These are phyloP conservation scores for Raphicerus campestris DNA, from an alignment of 2,113 vertebrate genomes.

Conservation along the genomic window DNA sequence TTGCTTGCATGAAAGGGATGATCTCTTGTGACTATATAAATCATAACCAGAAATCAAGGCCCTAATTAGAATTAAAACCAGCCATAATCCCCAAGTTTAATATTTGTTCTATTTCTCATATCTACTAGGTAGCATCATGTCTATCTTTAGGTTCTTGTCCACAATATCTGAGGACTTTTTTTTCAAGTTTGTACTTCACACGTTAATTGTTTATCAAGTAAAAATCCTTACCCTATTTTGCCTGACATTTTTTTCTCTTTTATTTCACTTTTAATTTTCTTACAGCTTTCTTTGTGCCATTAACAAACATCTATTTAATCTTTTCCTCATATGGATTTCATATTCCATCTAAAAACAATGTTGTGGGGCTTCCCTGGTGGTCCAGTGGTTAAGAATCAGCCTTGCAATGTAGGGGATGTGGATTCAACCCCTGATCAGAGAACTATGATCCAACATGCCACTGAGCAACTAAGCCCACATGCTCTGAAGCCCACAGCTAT, in stretches of 20 bases:
- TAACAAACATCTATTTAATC: neutral
- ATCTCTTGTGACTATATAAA: neutral
- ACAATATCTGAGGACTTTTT: neutral
- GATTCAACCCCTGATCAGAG: neutral
- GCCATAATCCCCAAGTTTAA: neutral
- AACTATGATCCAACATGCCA: neutral
- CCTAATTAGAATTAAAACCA: neutral
- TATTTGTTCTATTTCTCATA: neutral
- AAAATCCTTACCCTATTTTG: neutral
- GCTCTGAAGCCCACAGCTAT: neutral
- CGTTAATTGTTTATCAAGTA: neutral
- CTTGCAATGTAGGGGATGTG: rapidly evolving
- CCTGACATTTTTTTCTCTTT: neutral
- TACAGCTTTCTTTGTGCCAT: neutral
- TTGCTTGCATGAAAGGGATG: neutral
- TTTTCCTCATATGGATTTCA: neutral
- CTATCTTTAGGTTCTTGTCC: neutral
- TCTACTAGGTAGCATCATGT: neutral
- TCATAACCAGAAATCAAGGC: neutral
- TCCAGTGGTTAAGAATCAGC: neutral
- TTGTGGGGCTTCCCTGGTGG: neutral
- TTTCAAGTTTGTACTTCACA: neutral
- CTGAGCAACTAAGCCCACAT: neutral
- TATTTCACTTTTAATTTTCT: neutral
- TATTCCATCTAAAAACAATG: neutral